These are phyloP conservation scores for Oedothorax gibbosus DNA, from an alignment of 1,140 invertebrate genomes.

Conservation along the genomic window DNA sequence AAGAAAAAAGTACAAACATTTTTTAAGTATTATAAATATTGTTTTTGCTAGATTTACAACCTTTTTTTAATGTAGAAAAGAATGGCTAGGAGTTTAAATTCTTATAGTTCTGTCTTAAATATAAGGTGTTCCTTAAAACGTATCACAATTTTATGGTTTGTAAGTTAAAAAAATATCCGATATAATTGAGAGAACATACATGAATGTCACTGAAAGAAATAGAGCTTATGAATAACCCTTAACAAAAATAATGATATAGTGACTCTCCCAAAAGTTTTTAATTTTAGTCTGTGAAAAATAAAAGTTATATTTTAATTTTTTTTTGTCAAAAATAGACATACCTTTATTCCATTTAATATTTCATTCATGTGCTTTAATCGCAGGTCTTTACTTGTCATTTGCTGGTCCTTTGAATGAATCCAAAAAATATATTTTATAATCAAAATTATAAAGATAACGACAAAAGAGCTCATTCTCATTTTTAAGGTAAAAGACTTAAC, in stretches of 20 bases:
- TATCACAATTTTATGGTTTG: too few species aligned
- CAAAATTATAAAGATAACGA: background rate
- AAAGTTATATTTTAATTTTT: too few species aligned
- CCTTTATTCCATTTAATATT: conserved; percentile 93
- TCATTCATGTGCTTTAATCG: conserved; percentile 95
- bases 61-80: too few species aligned
- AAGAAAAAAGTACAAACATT: background rate
- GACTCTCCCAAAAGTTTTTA: background rate
- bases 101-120: too few species aligned
- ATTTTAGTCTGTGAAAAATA: background rate
- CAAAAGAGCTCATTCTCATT: background rate
- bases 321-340: conserved; percentile 64
- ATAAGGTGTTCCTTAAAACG: too few species aligned
- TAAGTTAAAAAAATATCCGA: too few species aligned
- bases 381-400: conserved; percentile 68
- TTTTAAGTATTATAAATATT: too few species aligned
- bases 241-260: conserved; percentile 1
- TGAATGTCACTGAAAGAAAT: too few species aligned
- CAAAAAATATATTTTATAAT: background rate
- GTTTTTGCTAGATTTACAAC: too few species aligned
- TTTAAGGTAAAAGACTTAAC: background rate
- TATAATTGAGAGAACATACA: too few species aligned
- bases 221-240: too few species aligned
- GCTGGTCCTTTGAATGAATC: conserved; percentile 21
- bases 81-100: too few species aligned